These are phyloP conservation scores for Sphyrna mokarran DNA, from an alignment of 2,113 vertebrate species.

Conservation along the genomic window DNA sequence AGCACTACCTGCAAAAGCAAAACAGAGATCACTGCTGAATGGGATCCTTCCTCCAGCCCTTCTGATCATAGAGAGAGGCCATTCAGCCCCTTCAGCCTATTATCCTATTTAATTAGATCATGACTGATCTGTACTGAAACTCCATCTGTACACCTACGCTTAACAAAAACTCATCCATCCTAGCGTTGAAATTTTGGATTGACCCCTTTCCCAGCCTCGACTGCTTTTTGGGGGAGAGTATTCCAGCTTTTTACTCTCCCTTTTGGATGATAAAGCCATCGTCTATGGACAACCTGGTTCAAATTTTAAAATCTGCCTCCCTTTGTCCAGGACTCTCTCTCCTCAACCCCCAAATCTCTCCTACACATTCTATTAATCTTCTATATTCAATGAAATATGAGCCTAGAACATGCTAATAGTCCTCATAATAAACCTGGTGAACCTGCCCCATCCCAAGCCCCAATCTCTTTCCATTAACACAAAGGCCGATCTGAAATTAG, in stretches of 20 bases:
- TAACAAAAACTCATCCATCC: not conserved
- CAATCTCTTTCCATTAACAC: not conserved
- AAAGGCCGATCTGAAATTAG: not conserved
- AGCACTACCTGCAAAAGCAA: constrained; percentile 72
- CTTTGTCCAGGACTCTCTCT: not conserved
- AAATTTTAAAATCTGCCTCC: not conserved
- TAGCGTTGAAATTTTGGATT: not conserved
- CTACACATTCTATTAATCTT: not conserved
- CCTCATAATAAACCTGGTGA: not conserved
- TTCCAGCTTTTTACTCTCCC: not conserved
- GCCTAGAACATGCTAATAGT: not conserved
- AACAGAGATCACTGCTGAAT: not conserved
- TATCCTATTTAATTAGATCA: not conserved
- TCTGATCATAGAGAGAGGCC: not conserved
- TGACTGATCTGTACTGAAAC: not conserved
- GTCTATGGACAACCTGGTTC: not conserved
- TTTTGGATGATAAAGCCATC: not conserved
- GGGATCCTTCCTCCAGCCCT: not conserved
- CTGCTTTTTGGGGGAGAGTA: not conserved
- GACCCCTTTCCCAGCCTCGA: not conserved
- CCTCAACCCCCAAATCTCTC: not conserved
- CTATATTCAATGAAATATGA: not conserved
- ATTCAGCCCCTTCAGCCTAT: not conserved
- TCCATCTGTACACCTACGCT: not conserved
- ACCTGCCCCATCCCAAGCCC: not conserved